phyloP scores from a whole-genome alignment of 2,888 invertebrate species.

The Parasteatoda lunata region DNA sequence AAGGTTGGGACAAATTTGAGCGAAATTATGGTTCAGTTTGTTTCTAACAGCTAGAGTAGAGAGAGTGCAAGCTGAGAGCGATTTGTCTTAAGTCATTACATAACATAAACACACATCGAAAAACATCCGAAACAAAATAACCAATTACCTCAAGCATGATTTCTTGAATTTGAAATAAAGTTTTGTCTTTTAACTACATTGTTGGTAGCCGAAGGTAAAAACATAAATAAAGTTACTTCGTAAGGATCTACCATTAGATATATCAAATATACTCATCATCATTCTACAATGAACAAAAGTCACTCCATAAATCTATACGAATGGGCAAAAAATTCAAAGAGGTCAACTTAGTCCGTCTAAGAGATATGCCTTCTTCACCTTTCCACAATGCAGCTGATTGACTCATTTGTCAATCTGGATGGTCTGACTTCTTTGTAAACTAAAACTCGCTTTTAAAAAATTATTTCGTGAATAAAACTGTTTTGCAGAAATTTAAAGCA shows the following conservation, averaged over 20 bases:
- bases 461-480: neutral
- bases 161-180: too few species aligned
- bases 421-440: slow-evolving; percentile 24
- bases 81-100: too few species aligned
- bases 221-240: too few species aligned
- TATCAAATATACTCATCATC: neutral
- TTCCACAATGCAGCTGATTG: slow-evolving; percentile 61
- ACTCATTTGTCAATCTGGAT: slow-evolving; percentile 46
- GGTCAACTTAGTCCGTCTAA: neutral
- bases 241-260: neutral
- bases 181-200: too few species aligned
- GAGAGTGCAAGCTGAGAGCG: too few species aligned
- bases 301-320: neutral
- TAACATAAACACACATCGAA: too few species aligned
- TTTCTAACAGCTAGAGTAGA: too few species aligned
- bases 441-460: slow-evolving; percentile 18
- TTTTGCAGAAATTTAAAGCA: slow-evolving; percentile 7
- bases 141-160: too few species aligned
- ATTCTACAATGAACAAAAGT: neutral
- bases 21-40: too few species aligned
- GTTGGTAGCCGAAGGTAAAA: too few species aligned
- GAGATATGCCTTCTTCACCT: slow-evolving; percentile 22
- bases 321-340: neutral
- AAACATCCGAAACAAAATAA: too few species aligned
- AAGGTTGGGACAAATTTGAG: too few species aligned